phyloP scores from a whole-genome alignment of 2,113 vertebrate species.

The Ammodytes dubius region DNA sequence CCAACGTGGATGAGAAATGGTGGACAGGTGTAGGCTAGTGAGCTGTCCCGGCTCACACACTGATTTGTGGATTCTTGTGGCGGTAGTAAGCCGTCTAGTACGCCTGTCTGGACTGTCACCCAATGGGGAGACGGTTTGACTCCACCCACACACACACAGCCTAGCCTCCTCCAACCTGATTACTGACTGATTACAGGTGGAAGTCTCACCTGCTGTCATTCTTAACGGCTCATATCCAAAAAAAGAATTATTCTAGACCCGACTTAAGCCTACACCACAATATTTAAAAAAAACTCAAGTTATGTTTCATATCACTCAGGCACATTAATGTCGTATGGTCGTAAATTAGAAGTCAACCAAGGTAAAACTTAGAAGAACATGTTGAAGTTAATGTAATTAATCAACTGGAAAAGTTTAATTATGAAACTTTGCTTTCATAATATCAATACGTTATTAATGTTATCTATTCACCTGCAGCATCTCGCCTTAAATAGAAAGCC shows the following conservation, averaged over 20 bases:
- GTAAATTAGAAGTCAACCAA: too few relatives aligned
- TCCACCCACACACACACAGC: conserved; percentile 37
- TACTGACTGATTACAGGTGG: conserved; percentile 25
- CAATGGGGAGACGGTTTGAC: conserved; percentile 17
- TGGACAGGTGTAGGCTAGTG: conserved; percentile 34
- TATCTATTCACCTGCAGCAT: too few relatives aligned
- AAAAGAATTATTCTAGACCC: rapidly evolving
- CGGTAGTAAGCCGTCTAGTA: conserved; percentile 38
- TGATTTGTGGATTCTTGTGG: not conserved
- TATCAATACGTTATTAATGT: too few relatives aligned
- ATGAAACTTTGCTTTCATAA: too few relatives aligned
- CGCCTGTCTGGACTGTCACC: conserved; percentile 40
- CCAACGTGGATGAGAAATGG: conserved; percentile 4
- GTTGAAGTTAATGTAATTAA: too few relatives aligned
- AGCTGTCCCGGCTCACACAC: not conserved
- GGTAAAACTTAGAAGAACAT: too few relatives aligned
- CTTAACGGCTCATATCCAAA: not conserved
- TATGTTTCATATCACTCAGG: too few relatives aligned
- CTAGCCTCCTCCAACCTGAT: not conserved
- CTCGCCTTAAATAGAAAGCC: too few relatives aligned
- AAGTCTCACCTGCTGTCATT: conserved; percentile 4
- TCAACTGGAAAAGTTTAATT: too few relatives aligned
- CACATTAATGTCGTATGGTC: too few relatives aligned
- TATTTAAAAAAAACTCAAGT: too few relatives aligned
- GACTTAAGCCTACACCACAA: not conserved